phyloP scores from a whole-genome alignment of 2,797 vertebrate genomes.

The Danio tinwini region DNA sequence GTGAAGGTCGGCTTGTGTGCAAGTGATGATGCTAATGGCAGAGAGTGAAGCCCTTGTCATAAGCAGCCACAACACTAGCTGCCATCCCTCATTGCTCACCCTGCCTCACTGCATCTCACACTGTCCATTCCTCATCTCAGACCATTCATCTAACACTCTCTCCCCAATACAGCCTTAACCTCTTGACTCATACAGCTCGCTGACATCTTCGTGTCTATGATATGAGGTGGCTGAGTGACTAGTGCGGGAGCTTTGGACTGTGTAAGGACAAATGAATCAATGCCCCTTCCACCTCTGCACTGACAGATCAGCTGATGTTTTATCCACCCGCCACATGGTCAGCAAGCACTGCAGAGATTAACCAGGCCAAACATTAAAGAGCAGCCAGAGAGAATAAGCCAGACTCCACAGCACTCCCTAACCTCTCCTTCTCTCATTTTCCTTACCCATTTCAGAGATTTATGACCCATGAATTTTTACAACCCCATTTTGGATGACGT shows the following conservation, averaged over 20 bases:
- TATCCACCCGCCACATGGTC: conserved; percentile 26
- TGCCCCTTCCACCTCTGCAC: conserved; percentile 38
- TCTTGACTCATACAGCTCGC: conserved; percentile 14
- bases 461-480: conserved; percentile 49
- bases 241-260: conserved; percentile 22
- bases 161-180: conserved; percentile 31
- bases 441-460: conserved; percentile 50
- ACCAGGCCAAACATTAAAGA: conserved; percentile 39
- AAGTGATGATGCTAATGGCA: conserved; percentile 55
- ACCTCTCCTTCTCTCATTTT: conserved; percentile 33
- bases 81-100: conserved; percentile 51
- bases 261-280: conserved; percentile 42
- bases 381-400: conserved; percentile 4
- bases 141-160: conserved; percentile 39
- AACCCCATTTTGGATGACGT: conserved; percentile 29
- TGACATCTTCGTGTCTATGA: conserved; percentile 29
- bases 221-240: conserved; percentile 37
- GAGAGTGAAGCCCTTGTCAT: conserved; percentile 46
- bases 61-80: conserved; percentile 44
- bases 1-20: conserved; percentile 54
- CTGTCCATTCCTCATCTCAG: conserved; percentile 28
- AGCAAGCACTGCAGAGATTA: conserved; percentile 44
- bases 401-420: conserved; percentile 19
- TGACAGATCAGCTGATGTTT: conserved; percentile 48
- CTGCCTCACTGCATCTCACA: conserved; percentile 44